phyloP scores from a whole-genome alignment of 2,888 invertebrate genomes.

The Nemotelus nigrinus region DNA sequence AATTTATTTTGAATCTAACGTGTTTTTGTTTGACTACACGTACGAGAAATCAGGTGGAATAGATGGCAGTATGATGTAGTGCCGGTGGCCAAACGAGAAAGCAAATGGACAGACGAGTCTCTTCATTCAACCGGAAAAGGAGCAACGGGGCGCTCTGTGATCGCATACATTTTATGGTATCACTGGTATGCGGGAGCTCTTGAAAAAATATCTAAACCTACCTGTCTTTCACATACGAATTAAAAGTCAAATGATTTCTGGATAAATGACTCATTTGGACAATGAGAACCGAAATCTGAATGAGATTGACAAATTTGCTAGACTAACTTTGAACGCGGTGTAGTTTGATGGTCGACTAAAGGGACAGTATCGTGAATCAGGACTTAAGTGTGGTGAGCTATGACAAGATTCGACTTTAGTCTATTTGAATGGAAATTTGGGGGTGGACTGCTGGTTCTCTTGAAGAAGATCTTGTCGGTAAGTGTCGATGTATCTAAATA shows the following conservation, averaged over 20 bases:
- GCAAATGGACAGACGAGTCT: not conserved
- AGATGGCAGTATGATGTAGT: slow-evolving; percentile 36
- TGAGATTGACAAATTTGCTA: slow-evolving; percentile 5
- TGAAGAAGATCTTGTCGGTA: too few relatives aligned
- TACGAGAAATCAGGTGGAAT: slow-evolving; percentile 33
- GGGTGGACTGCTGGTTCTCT: too few relatives aligned
- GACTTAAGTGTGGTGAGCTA: too few relatives aligned
- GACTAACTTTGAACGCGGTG: too few relatives aligned
- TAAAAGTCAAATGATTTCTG: slow-evolving; percentile 23
- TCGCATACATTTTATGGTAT: not conserved
- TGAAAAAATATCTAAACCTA: not conserved
- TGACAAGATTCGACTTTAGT: too few relatives aligned
- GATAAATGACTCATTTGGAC: slow-evolving; percentile 45
- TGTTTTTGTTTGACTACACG: slow-evolving; percentile 25
- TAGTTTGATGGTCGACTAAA: too few relatives aligned
- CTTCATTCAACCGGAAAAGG: not conserved
- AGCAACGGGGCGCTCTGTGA: not conserved
- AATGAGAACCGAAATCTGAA: slow-evolving; percentile 33
- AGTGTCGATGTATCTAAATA: too few relatives aligned
- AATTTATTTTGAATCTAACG: slow-evolving; percentile 32
- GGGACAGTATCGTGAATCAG: too few relatives aligned
- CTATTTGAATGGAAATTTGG: too few relatives aligned
- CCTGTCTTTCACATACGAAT: not conserved
- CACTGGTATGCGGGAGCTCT: not conserved
- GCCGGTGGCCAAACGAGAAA: not conserved